These are phyloP conservation scores for Drosophila miranda DNA, from an alignment of 1,140 invertebrate species.

Conservation along the genomic window DNA sequence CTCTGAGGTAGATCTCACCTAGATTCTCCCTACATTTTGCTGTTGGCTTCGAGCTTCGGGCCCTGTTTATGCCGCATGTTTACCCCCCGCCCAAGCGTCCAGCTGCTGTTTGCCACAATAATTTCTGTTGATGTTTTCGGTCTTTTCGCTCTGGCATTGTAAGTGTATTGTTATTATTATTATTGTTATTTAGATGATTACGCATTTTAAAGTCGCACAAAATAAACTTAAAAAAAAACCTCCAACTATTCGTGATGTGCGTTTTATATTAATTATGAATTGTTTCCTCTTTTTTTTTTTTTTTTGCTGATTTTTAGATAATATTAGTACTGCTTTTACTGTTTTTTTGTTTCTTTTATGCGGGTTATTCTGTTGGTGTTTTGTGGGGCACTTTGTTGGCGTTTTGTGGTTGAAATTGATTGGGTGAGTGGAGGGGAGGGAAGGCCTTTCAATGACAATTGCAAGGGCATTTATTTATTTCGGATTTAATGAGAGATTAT, in stretches of 20 bases:
- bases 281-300: background rate
- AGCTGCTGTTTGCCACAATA: conserved; percentile 63
- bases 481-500: background rate
- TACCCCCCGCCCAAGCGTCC: conserved; percentile 28
- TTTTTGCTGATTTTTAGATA: conserved; percentile 8
- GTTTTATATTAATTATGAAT: conserved; percentile 65
- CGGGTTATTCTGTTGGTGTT: too few relatives aligned
- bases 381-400: background rate
- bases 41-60: conserved; percentile 28
- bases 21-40: conserved; percentile 21
- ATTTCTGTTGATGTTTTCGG: conserved; percentile 56
- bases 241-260: conserved; percentile 58
- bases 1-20: conserved; percentile 30
- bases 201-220: conserved; percentile 43
- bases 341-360: conserved; percentile 4
- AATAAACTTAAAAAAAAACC: conserved; percentile 7
- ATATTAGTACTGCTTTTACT: background rate
- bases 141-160: conserved; percentile 33
- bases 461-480: conserved; percentile 27
- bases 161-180: conserved; percentile 59
- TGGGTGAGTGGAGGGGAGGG: conserved; percentile 7
- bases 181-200: conserved; percentile 65
- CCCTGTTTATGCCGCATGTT: conserved; percentile 41
- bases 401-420: conserved; percentile 41
- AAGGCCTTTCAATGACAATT: conserved; percentile 30